Evolutionary conservation across 2,888 invertebrate species (phyloP).

Genomic region (Chrysolina oricalcia): DNA sequence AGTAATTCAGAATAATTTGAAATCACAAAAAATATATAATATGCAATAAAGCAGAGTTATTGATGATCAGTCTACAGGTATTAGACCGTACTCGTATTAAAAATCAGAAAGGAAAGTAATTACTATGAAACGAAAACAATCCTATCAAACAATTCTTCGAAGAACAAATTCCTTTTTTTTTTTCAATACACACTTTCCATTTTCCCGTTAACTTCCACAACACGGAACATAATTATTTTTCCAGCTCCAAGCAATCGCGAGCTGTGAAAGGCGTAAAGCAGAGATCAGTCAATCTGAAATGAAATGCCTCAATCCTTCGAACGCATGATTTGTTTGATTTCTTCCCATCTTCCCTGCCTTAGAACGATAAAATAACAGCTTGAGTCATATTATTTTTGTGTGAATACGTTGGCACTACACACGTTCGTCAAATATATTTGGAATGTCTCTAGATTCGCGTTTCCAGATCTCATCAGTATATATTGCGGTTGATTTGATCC

Average conservation of each 20-base stretch:
- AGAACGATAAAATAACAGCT: conserved; percentile 49
- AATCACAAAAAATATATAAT: too few relatives aligned
- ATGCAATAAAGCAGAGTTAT: too few relatives aligned
- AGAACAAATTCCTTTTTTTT: neutral
- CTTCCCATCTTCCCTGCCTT: conserved; percentile 41
- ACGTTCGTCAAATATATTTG: conserved; percentile 27
- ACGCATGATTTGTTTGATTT: conserved; percentile 53
- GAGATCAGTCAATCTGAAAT: conserved; percentile 43
- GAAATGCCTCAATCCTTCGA: conserved; percentile 45
- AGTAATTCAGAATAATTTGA: too few relatives aligned
- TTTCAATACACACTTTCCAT: neutral
- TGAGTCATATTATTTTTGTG: conserved; percentile 48
- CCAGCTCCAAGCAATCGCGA: conserved; percentile 17
- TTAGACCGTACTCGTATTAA: too few relatives aligned
- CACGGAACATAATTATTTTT: conserved; percentile 19
- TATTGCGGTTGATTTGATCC: neutral
- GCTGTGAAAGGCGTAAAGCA: conserved; percentile 22
- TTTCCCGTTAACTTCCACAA: neutral
- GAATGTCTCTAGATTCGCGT: neutral
- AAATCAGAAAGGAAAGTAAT: too few relatives aligned
- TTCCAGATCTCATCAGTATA: neutral
- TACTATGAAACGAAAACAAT: too few relatives aligned
- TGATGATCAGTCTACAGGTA: too few relatives aligned
- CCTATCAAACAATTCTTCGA: neutral
- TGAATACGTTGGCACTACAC: conserved; percentile 44